Evolutionary conservation across 2,888 invertebrate species (phyloP), one percentile per base, ranked within the genome.

Genomic region (Mythimna albipuncta): DNA sequence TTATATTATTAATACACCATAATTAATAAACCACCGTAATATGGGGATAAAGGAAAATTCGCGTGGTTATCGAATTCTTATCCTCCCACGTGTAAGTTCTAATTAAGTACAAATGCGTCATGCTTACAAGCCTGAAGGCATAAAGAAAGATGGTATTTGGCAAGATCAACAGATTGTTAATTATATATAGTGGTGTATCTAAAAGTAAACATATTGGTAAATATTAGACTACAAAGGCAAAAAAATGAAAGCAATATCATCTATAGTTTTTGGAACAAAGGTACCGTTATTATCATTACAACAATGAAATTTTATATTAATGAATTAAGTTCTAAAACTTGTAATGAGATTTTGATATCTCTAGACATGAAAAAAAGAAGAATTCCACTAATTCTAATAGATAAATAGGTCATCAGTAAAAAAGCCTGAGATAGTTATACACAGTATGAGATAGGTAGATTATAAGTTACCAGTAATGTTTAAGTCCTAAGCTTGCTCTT

Each of bases 11-110:
- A 71, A 62, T 47, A 57, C 7, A 32, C 21, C 2, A n/a, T 62
- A 50, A 38, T 59, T 35, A 58, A 52, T 64, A 44, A 63, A 19
- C 13, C 19, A 13, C 13, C 21, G 2, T 65, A 7, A 35, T n/a
- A 10, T 10, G 6, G 41, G 44, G 16, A 41, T 44, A 44, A 66
- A 55, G 69, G 21, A 11, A 73, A 32, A 19, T 32, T 65, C n/a
- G 4, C 6, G 5, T 47, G 19, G 44, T 54, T 61, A 55, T 55
- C 21, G 6, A 38, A 32, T 73, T 58, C 44, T 57, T 63, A 63
- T 62, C 26, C 2, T n/a, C 35, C 64, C 32, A 64, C 74, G 13
- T 70, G 11, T 35, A 68, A 50, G 47, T 69, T 74, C 11, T 35
- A 55, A 50, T 55, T 65, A 50, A 50, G n/a, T 26, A 66, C 11